A percentile compares a stretch with the other conserved stretches of the same genome.
Evolutionary conservation across 2,888 invertebrate genomes (phyloP).

Genomic region (Carterocephalus palaemon): DNA sequence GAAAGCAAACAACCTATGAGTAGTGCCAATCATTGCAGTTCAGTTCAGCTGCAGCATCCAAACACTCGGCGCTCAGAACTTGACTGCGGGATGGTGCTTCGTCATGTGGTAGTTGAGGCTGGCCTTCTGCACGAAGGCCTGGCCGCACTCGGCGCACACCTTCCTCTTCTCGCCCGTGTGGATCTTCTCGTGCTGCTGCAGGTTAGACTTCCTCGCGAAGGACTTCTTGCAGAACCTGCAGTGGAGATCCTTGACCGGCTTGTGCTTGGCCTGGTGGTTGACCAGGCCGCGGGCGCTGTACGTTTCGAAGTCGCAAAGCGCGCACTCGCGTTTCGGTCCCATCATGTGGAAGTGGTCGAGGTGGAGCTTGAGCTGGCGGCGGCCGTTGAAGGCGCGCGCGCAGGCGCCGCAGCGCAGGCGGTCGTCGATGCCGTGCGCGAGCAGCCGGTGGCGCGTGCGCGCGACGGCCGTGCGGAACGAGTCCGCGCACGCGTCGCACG

Average conservation of each 20-base stretch:
- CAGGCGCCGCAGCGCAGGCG: conserved; percentile 62
- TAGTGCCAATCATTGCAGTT: no score
- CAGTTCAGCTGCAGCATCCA: no score
- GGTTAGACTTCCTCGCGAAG: conserved; percentile 55
- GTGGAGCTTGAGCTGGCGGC: conserved; percentile 54
- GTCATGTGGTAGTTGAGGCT: conserved; percentile 69
- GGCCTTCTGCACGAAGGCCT: conserved; percentile 69
- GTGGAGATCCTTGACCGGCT: conserved; percentile 58
- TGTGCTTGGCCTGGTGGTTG: conserved; percentile 65
- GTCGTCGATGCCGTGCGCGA: conserved; percentile 55
- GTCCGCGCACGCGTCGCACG: conserved; percentile 45
- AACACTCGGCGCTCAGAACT: no score
- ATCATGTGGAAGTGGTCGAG: conserved; percentile 63
- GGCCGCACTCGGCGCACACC: conserved; percentile 55
- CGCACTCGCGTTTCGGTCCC: conserved; percentile 54
- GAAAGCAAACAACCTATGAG: no score
- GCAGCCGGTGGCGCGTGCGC: conserved; percentile 50
- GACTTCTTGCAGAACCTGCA: conserved; percentile 67
- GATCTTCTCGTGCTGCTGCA: conserved; percentile 58
- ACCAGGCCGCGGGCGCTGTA: conserved; percentile 51
- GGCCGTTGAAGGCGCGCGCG: conserved; percentile 53
- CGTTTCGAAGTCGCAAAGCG: conserved; percentile 57
- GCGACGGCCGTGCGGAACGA: conserved; percentile 51
- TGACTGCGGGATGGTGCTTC: conserved; percentile 65
- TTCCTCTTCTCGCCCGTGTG: conserved; percentile 64